Conservation (phyloP, 2,113 vertebrate species). For the Shinisaurus crocodilurus region DNA sequence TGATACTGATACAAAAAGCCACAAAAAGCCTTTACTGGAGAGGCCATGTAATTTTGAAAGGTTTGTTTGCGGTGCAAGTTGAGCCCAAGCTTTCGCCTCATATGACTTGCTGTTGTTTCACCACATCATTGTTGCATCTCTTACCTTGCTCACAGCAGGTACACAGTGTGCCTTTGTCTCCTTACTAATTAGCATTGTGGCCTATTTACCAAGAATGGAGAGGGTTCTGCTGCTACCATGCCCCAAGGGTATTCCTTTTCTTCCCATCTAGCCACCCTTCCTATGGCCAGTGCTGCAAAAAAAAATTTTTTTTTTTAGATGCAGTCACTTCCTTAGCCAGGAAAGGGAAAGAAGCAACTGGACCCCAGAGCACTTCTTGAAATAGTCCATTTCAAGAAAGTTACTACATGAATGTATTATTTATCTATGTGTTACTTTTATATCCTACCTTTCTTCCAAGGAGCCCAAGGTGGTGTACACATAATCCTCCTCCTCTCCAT, state of each 20-base stretch:
- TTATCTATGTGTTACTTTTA: too few relatives aligned
- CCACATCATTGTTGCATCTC: background rate
- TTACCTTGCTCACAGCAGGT: background rate
- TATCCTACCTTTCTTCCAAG: too few relatives aligned
- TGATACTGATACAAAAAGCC: conserved; percentile 13
- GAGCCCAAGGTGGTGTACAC: too few relatives aligned
- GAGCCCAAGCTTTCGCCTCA: conserved; percentile 4
- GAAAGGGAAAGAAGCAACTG: background rate
- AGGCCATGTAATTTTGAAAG: conserved; percentile 19
- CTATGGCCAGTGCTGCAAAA: background rate
- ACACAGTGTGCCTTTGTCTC: background rate
- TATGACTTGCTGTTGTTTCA: background rate
- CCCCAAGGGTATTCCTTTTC: background rate
- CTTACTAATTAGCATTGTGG: background rate
- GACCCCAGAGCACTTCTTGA: background rate
- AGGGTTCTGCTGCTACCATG: background rate
- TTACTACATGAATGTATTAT: background rate
- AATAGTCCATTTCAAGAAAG: background rate
- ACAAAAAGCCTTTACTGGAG: conserved; percentile 14
- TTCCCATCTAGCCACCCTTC: too few relatives aligned
- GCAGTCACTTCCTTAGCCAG: background rate
- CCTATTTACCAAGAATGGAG: background rate
- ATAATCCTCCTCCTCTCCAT: too few relatives aligned
- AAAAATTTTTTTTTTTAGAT: too few relatives aligned
- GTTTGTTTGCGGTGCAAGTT: conserved; percentile 1